Conservation (phyloP, 2,113 vertebrate species). For the Brachypodius melanocephalos region DNA sequence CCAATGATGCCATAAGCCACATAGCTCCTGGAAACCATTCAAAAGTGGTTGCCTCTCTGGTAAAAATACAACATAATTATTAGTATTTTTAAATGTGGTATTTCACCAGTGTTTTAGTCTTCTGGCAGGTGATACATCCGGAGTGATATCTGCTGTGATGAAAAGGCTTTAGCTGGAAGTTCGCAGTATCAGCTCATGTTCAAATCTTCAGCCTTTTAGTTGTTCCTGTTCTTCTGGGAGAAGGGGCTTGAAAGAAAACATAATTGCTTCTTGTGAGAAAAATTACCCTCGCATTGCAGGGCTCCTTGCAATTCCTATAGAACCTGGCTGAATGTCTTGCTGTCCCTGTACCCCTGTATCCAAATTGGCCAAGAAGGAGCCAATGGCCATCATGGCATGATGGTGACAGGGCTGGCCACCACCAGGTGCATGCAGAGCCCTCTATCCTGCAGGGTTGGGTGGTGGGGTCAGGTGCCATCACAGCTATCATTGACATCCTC, state of each 20-base stretch:
- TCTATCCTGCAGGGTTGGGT: not conserved
- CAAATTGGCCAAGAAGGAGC: not conserved
- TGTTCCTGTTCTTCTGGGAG: not conserved
- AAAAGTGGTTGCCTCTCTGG: not conserved
- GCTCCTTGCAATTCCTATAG: not conserved
- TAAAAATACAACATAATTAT: not conserved
- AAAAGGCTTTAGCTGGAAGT: not conserved
- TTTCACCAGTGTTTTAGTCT: not conserved
- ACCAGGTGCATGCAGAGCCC: not conserved
- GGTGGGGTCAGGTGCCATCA: not conserved
- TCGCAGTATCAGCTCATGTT: not conserved
- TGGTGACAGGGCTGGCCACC: not conserved
- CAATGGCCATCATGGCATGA: rapidly evolving
- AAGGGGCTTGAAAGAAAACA: not conserved
- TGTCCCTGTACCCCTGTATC: not conserved
- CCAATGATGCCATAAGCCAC: not conserved
- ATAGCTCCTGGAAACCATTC: not conserved
- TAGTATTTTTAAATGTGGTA: not conserved
- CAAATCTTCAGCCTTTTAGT: not conserved
- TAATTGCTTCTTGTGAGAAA: not conserved
- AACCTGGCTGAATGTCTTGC: not conserved
- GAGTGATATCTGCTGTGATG: not conserved
- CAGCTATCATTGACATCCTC: not conserved
- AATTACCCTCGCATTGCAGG: not conserved
- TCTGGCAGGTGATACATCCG: not conserved